A percentile compares a stretch with the other conserved stretches of the same genome.
phyloP scores from a whole-genome alignment of 2,888 invertebrate genomes.

The Macrophya alboannulata region DNA sequence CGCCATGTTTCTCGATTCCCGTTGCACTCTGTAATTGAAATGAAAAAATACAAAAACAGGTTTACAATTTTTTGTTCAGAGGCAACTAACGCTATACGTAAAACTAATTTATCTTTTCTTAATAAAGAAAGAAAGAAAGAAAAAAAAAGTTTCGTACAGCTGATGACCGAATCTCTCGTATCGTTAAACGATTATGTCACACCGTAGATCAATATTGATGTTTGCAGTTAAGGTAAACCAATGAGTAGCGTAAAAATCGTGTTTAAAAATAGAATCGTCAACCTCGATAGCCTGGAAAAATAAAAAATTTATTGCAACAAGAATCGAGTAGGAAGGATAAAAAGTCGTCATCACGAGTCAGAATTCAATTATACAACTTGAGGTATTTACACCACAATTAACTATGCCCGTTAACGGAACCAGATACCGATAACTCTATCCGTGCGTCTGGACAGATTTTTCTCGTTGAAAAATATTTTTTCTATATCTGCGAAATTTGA shows the following conservation, averaged over 20 bases:
- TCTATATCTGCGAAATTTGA: too few relatives aligned
- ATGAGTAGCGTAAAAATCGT: not conserved
- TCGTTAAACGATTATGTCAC: conserved; percentile 29
- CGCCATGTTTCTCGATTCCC: not conserved
- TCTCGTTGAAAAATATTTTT: too few relatives aligned
- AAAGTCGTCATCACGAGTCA: too few relatives aligned
- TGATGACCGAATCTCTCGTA: not conserved
- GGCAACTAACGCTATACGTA: not conserved
- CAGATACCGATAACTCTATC: too few relatives aligned
- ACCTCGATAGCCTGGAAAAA: not conserved
- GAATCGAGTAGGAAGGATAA: too few relatives aligned
- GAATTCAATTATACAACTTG: too few relatives aligned
- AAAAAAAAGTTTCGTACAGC: not conserved
- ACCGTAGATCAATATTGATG: not conserved
- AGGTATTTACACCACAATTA: too few relatives aligned
- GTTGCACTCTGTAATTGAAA: not conserved
- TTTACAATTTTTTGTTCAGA: not conserved
- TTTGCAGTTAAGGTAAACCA: not conserved
- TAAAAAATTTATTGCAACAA: not conserved
- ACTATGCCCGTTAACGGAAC: too few relatives aligned
- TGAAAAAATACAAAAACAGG: not conserved
- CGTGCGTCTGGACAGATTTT: too few relatives aligned
- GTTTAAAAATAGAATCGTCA: not conserved
- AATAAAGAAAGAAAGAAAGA: too few relatives aligned
- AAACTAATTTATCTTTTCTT: not conserved